phyloP scores from a whole-genome alignment of 2,797 vertebrate species.

The Channa striata region DNA sequence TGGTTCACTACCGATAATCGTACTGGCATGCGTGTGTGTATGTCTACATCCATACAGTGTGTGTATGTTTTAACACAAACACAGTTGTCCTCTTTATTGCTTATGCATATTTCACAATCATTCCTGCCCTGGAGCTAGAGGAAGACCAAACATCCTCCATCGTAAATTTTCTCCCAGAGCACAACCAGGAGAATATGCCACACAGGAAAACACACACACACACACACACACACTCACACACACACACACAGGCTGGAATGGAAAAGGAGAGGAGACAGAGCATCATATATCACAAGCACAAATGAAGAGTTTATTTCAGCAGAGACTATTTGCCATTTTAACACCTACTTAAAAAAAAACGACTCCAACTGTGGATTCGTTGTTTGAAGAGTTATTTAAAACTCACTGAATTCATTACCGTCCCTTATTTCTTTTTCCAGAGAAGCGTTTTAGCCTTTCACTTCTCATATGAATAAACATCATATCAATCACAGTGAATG shows the following conservation, averaged over 20 bases:
- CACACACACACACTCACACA: slow-evolving; percentile 30
- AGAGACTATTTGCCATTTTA: slow-evolving; percentile 18
- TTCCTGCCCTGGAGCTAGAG: slow-evolving; percentile 76
- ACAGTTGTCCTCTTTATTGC: slow-evolving; percentile 75
- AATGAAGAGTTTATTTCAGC: slow-evolving; percentile 36
- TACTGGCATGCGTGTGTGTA: slow-evolving; percentile 14
- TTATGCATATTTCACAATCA: slow-evolving; percentile 83
- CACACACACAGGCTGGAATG: slow-evolving; percentile 15
- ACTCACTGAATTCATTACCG: background rate
- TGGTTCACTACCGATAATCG: slow-evolving; percentile 17
- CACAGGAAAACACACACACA: slow-evolving; percentile 65
- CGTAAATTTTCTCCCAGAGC: slow-evolving; percentile 76
- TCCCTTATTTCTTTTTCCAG: background rate
- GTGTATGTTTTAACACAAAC: slow-evolving; percentile 68
- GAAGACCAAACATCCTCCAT: slow-evolving; percentile 81
- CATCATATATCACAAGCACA: slow-evolving; percentile 36
- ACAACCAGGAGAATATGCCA: slow-evolving; percentile 68
- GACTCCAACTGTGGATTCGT: background rate
- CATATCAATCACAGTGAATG: slow-evolving; percentile 39
- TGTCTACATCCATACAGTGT: slow-evolving; percentile 44
- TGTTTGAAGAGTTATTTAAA: slow-evolving; percentile 1
- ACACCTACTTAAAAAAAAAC: slow-evolving; percentile 17
- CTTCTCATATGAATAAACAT: slow-evolving; percentile 37
- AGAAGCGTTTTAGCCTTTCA: slow-evolving; percentile 3
- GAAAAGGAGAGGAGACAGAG: slow-evolving; percentile 12